Evolutionary conservation across 1,140 invertebrate genomes (phyloP).

Genomic region (Ridgeia piscesae): DNA sequence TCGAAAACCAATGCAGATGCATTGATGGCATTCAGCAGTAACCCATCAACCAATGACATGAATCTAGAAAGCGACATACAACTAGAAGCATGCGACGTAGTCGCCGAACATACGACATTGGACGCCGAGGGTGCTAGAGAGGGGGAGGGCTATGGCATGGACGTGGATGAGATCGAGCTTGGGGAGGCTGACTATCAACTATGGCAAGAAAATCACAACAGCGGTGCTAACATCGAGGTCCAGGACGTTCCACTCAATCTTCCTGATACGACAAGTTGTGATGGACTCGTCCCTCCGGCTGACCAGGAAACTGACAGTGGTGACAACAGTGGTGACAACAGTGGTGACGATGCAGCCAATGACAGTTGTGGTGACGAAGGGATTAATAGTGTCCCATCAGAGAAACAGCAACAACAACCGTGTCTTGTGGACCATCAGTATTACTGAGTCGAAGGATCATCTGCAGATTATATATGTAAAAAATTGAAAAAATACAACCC

Average conservation of each 20-base stretch:
- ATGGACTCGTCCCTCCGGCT: background rate
- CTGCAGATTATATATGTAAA: too few species aligned
- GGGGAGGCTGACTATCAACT: constrained; percentile 18
- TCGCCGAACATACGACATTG: background rate
- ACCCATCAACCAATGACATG: background rate
- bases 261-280: background rate
- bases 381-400: background rate
- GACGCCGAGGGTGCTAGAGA: background rate
- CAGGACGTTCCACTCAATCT: background rate
- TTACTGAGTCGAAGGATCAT: background rate
- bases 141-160: background rate
- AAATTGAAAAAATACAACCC: too few species aligned
- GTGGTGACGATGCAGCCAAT: background rate
- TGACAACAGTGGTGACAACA: background rate
- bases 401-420: background rate
- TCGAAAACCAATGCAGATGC: background rate
- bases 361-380: background rate
- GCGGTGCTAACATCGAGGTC: background rate
- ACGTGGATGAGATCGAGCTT: constrained; percentile 15
- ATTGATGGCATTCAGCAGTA: background rate
- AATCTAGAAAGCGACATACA: background rate
- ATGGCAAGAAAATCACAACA: constrained; percentile 14
- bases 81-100: background rate
- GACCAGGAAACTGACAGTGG: background rate
- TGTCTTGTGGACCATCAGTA: constrained; percentile 13